Evolutionary conservation across 2,113 vertebrate species (phyloP), one percentile per base, ranked within the genome.

Genomic region (Nipponia nippon): DNA sequence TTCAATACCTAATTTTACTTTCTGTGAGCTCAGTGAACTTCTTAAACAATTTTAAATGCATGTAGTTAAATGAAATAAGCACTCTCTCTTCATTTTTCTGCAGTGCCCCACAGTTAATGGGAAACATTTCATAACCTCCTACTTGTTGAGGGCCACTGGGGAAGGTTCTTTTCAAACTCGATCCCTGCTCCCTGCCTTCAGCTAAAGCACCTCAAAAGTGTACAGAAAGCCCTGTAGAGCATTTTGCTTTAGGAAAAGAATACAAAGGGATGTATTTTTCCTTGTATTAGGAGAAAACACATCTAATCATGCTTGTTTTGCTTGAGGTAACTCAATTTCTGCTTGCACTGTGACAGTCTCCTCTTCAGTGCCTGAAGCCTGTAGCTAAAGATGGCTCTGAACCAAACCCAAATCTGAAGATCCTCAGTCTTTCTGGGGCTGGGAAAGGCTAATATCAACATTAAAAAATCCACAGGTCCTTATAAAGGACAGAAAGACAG

Each of bases 251-350:
- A 89, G n/a, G 55, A 93, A 83, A 71, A 76, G 29, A 72, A 66
- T 77, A 94, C 83, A 86, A 78, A 89, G 40, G 40, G 53, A 53
- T 78, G 47, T 52, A 38, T 80, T 95, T 95, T 95, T 36, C 59
- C 75, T 89, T 75, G 38, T 82, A 27, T 81, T 93, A 86, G 40
- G 49, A 89, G 47, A 88, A 90, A 90, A 90, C 36, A 73, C 71
- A 91, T 47, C 66, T 82, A 82, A 95, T 91, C 58, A 44, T 83
- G 50, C 78, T 89, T 94, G 44, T 77, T 96, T 94, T 88, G 78
- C 72, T 85, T 89, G 76, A 62, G 62, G 65, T 62, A 92, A 84
- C 85, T 94, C 44, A 70, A 46, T 78, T 95, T 79, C 44, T 90
- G 38, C 67, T 53, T 58, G 44, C 9, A 4, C n/a, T 66, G 36